Percentiles rank a stretch among this genome's conserved stretches.
phyloP scores from a whole-genome alignment of 2,797 vertebrate genomes.

The Enteromius treurensis region DNA sequence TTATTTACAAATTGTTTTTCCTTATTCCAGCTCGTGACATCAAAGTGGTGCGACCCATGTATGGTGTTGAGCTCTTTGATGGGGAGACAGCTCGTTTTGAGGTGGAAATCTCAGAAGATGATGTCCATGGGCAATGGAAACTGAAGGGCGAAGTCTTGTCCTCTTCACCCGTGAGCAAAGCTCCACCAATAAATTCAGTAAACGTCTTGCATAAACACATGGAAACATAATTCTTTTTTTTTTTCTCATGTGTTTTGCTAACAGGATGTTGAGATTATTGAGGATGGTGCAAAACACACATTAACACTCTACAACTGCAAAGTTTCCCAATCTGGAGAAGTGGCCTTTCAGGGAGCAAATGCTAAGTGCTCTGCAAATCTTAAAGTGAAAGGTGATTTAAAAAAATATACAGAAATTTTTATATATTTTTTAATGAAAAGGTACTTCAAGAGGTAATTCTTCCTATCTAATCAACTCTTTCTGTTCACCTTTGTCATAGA shows the following conservation, averaged over 20 bases:
- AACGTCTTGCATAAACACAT: conserved; percentile 28
- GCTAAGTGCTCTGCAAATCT: conserved; percentile 93
- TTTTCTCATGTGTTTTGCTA: neutral
- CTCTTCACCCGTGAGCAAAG: conserved; percentile 85
- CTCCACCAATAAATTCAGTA: neutral
- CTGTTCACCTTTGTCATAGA: conserved; percentile 75
- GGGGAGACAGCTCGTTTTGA: conserved; percentile 97
- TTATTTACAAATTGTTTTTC: too few species aligned
- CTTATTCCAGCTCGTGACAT: conserved; percentile 85
- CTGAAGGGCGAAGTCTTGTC: conserved; percentile 89
- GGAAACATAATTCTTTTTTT: neutral
- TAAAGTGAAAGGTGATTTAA: conserved; percentile 94
- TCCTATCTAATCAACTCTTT: neutral
- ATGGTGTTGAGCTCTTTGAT: conserved; percentile 92
- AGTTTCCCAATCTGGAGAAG: conserved; percentile 90
- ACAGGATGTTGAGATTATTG: conserved; percentile 93
- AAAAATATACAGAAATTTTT: too few species aligned
- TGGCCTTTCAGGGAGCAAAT: conserved; percentile 90
- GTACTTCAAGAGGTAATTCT: neutral
- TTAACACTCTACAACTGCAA: conserved; percentile 94
- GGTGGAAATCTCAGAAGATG: conserved; percentile 93
- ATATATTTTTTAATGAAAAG: neutral
- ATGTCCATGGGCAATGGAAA: conserved; percentile 92
- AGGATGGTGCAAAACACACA: conserved; percentile 92
- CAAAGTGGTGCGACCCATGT: conserved; percentile 90